Evolutionary conservation across 2,797 vertebrate genomes (phyloP).

Genomic region (Semaprochilodus insignis): DNA sequence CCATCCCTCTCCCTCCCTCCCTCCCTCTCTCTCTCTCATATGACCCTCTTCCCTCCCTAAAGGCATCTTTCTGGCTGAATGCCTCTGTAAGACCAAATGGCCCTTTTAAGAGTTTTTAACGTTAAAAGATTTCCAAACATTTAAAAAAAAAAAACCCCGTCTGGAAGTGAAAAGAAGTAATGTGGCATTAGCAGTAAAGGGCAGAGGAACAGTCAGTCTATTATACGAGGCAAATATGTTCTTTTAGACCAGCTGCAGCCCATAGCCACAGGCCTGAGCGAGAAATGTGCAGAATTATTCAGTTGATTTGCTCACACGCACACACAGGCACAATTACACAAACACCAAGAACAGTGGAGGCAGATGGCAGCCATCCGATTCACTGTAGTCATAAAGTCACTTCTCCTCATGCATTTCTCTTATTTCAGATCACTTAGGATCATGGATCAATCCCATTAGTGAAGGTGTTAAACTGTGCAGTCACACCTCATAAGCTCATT

Average conservation of each 20-base stretch:
- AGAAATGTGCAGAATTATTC: background rate
- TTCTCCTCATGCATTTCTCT: background rate
- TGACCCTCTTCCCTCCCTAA: background rate
- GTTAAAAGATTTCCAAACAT: background rate
- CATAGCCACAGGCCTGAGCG: background rate
- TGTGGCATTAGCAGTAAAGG: background rate
- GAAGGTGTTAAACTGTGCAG: too few relatives aligned
- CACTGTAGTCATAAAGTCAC: background rate
- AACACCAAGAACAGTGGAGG: background rate
- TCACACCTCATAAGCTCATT: too few relatives aligned
- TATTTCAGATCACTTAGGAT: background rate
- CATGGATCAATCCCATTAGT: too few relatives aligned
- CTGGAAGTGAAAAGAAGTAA: background rate
- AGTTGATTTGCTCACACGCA: background rate
- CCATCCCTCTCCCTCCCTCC: background rate
- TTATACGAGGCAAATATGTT: background rate
- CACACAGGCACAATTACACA: background rate
- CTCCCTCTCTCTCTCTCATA: background rate
- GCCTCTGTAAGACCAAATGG: background rate
- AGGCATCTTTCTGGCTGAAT: background rate
- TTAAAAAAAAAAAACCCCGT: background rate
- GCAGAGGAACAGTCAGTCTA: background rate
- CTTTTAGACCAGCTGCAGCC: conserved; percentile 7
- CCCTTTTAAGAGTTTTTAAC: background rate
- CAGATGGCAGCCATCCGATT: background rate